phyloP scores from a whole-genome alignment of 2,113 vertebrate species.

The Otus sunia region DNA sequence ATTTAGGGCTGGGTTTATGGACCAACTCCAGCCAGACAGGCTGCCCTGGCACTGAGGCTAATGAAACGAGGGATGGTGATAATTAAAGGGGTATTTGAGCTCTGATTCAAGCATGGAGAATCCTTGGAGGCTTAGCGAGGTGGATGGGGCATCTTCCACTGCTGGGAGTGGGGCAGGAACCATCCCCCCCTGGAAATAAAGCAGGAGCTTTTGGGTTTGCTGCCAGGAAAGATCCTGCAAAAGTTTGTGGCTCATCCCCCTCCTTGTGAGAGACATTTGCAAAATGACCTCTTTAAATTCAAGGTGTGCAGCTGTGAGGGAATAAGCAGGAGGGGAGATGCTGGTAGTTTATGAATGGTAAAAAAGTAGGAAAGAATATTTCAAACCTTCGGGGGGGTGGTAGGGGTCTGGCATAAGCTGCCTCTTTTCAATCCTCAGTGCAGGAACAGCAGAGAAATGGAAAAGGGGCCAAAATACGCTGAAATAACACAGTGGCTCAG shows the following conservation, averaged over 20 bases:
- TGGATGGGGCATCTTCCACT: not conserved
- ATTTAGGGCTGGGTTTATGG: not conserved
- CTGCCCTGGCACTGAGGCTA: not conserved
- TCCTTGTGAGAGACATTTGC: not conserved
- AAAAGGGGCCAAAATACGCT: not conserved
- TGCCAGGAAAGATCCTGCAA: not conserved
- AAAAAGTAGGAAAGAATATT: not conserved
- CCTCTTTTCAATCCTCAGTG: not conserved
- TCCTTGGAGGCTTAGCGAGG: not conserved
- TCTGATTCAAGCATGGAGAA: not conserved
- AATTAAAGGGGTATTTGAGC: not conserved
- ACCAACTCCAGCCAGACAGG: rapidly evolving
- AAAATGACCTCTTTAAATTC: rapidly evolving
- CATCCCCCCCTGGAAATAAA: not conserved
- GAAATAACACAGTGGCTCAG: not conserved
- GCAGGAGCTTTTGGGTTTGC: not conserved
- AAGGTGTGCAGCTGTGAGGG: not conserved
- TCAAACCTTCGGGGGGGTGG: not conserved
- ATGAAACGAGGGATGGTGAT: not conserved
- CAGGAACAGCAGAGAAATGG: rapidly evolving
- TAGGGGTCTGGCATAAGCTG: not conserved
- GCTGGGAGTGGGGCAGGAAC: not conserved
- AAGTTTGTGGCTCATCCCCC: not conserved
- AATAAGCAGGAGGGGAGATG: not conserved
- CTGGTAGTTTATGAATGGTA: not conserved